Percentiles rank a stretch among this genome's conserved stretches.
Evolutionary conservation across 2,113 vertebrate species (phyloP).

Genomic region (Centropus unirufus): DNA sequence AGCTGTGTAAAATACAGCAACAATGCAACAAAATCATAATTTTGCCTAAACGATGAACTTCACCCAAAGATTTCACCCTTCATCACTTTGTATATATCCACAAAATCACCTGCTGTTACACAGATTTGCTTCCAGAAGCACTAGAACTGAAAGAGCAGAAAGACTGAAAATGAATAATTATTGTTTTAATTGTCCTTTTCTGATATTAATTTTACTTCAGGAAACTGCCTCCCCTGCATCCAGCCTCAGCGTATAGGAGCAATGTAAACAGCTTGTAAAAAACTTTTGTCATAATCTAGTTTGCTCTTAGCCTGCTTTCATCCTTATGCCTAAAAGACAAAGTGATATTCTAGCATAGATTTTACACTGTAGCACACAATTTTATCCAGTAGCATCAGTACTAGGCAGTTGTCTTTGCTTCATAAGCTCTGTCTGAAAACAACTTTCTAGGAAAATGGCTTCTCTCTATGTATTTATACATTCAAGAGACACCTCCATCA

Average conservation of each 20-base stretch:
- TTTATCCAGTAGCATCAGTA: neutral
- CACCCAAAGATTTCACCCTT: neutral
- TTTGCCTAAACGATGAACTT: neutral
- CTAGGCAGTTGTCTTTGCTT: neutral
- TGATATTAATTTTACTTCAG: neutral
- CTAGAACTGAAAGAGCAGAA: neutral
- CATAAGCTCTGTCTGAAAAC: neutral
- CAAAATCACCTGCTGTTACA: neutral
- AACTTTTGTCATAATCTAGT: neutral
- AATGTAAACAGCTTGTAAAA: neutral
- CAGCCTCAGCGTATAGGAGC: neutral
- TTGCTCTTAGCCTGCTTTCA: neutral
- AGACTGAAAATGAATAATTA: neutral
- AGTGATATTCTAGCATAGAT: neutral
- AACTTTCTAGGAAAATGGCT: neutral
- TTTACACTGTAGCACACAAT: neutral
- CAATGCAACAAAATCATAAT: neutral
- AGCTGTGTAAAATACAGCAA: conserved; percentile 75
- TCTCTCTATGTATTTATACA: neutral
- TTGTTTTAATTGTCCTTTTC: neutral
- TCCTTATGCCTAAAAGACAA: neutral
- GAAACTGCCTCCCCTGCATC: neutral
- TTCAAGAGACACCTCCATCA: neutral
- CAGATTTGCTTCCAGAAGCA: neutral
- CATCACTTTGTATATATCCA: neutral